Percentiles rank a stretch among this genome's conserved stretches.
Evolutionary conservation across 2,113 vertebrate genomes (phyloP).

Genomic region (Spizaetus ornatus): DNA sequence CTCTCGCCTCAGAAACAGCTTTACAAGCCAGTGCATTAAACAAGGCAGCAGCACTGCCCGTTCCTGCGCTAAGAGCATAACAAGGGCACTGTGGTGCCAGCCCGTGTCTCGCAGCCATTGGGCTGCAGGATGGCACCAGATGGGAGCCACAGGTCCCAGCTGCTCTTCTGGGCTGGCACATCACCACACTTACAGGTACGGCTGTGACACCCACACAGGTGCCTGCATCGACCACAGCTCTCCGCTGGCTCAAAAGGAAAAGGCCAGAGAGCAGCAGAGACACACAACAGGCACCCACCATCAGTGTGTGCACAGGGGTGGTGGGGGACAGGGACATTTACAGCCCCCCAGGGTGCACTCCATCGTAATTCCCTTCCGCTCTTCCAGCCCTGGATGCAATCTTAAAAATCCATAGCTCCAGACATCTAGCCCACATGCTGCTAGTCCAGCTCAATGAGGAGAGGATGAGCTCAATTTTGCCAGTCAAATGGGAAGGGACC

Average conservation of each 20-base stretch:
- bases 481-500: background rate
- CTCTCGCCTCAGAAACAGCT: background rate
- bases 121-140: background rate
- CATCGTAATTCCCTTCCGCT: background rate
- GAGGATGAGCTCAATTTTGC: background rate
- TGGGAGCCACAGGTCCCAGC: background rate
- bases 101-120: fast-evolving
- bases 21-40: fast-evolving
- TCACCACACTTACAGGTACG: background rate
- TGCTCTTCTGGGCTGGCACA: background rate
- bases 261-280: background rate
- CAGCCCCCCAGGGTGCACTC: background rate
- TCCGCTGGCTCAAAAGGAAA: background rate
- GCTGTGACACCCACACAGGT: background rate
- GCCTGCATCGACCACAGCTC: background rate
- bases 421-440: background rate
- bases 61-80: background rate
- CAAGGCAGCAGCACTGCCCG: fast-evolving
- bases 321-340: background rate
- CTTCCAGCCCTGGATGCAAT: background rate
- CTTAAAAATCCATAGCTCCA: background rate
- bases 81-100: background rate
- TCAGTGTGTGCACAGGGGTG: background rate
- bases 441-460: background rate
- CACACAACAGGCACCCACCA: background rate